phyloP scores from a whole-genome alignment of 2,113 vertebrate species.

The Enhydra lutris region DNA sequence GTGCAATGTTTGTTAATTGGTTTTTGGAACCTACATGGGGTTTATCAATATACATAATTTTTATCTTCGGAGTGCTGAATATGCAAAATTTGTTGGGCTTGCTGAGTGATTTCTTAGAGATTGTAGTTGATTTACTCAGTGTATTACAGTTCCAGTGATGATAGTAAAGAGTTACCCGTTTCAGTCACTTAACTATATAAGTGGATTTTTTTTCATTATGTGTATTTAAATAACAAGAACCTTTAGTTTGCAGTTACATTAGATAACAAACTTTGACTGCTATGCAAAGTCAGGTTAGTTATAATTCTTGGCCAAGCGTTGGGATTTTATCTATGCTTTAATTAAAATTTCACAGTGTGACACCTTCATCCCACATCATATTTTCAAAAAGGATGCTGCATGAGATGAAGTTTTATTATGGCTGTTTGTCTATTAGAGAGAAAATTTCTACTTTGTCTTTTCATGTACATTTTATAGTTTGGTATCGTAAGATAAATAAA shows the following conservation, averaged over 20 bases:
- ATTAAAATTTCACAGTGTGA: constrained; percentile 54
- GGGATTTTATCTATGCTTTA: constrained; percentile 33
- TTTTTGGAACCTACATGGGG: not conserved
- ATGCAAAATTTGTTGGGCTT: not conserved
- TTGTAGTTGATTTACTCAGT: not conserved
- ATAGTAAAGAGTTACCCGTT: not conserved
- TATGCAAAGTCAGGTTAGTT: not conserved
- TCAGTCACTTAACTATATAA: not conserved
- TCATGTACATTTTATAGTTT: not conserved
- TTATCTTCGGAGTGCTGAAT: not conserved
- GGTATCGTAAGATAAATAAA: not conserved
- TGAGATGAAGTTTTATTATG: constrained; percentile 19
- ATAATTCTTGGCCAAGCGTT: constrained; percentile 3
- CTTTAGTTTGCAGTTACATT: not conserved
- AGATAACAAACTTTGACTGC: not conserved
- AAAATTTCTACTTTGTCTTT: constrained; percentile 35
- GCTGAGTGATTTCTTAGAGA: not conserved
- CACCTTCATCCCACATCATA: not conserved
- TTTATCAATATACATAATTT: not conserved
- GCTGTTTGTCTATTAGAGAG: constrained; percentile 5
- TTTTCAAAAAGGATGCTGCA: constrained; percentile 19
- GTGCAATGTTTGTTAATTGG: not conserved
- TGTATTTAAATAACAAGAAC: not conserved
- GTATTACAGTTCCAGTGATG: not conserved
- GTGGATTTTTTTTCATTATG: not conserved